Evolutionary conservation across 2,888 invertebrate species (phyloP).

Genomic region (Noctua comes): DNA sequence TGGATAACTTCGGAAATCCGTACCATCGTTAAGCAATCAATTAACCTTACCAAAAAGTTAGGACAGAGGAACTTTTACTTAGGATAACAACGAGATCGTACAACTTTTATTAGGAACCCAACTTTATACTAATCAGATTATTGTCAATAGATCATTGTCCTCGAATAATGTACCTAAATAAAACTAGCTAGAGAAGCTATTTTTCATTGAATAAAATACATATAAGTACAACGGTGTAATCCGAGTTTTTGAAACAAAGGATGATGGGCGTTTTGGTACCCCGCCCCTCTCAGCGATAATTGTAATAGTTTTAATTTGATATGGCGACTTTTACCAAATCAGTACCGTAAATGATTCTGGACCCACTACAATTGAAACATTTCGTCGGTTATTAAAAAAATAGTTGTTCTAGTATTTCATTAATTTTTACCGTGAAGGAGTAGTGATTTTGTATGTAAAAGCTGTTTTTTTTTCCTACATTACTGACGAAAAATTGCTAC

Average conservation of each 20-base stretch:
- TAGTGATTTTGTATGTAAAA: not conserved
- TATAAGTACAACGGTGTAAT: not conserved
- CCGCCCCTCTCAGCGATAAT: too few species aligned
- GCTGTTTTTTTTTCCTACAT: not conserved
- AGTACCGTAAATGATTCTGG: not conserved
- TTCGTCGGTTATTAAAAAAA: not conserved
- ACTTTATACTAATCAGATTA: conserved; percentile 40
- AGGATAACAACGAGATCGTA: conserved; percentile 26
- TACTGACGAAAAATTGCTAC: not conserved
- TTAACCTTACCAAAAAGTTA: conserved; percentile 45
- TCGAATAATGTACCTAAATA: not conserved
- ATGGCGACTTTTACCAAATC: too few species aligned
- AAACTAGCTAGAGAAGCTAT: not conserved
- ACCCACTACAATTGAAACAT: not conserved
- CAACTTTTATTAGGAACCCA: conserved; percentile 24
- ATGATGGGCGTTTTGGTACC: too few species aligned
- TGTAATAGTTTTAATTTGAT: too few species aligned
- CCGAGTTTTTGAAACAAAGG: too few species aligned
- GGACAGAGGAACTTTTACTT: conserved; percentile 24
- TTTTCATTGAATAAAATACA: not conserved
- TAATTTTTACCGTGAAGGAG: not conserved
- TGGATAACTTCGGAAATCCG: conserved; percentile 35
- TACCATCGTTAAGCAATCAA: conserved; percentile 37
- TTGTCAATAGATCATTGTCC: not conserved
- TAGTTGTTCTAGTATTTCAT: too few species aligned